These are phyloP conservation scores for Hydropotes inermis DNA, from an alignment of 2,113 vertebrate genomes.

Conservation along the genomic window DNA sequence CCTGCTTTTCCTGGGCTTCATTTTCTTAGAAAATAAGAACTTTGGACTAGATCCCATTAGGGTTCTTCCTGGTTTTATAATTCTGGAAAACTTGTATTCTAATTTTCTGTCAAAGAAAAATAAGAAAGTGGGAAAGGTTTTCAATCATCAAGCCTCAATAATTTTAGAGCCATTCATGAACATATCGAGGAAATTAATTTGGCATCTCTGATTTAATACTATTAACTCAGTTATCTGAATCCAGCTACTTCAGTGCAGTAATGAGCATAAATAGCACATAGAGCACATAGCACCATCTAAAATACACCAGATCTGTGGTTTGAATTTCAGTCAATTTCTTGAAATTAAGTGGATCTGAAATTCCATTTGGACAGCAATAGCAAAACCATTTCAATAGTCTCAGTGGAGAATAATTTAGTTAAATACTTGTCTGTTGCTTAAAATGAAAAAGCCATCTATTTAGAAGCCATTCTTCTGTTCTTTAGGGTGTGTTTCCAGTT, in stretches of 20 bases:
- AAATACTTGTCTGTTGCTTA: conserved; percentile 19
- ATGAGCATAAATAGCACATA: conserved; percentile 33
- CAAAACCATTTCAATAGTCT: conserved; percentile 34
- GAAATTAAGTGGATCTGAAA: conserved; percentile 61
- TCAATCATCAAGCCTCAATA: conserved; percentile 13
- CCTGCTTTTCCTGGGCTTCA: background rate
- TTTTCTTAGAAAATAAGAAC: background rate
- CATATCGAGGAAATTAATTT: conserved; percentile 54
- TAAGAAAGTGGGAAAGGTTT: conserved; percentile 20
- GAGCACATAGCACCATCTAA: background rate
- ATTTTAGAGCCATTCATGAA: conserved; percentile 48
- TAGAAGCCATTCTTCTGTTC: conserved; percentile 39
- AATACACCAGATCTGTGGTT: conserved; percentile 12
- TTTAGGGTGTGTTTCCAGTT: conserved; percentile 47
- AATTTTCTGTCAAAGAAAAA: background rate
- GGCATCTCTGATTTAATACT: conserved; percentile 33
- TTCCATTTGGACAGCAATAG: conserved; percentile 46
- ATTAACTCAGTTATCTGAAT: conserved; percentile 40
- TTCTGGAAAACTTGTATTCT: background rate
- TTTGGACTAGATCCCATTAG: background rate
- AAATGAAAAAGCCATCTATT: conserved; percentile 42
- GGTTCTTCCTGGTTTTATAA: background rate
- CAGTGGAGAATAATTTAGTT: conserved; percentile 35
- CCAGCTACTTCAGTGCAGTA: conserved; percentile 17
- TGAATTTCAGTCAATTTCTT: conserved; percentile 60